Conservation (phyloP, 2,113 vertebrate genomes). For the Ameiurus melas region DNA sequence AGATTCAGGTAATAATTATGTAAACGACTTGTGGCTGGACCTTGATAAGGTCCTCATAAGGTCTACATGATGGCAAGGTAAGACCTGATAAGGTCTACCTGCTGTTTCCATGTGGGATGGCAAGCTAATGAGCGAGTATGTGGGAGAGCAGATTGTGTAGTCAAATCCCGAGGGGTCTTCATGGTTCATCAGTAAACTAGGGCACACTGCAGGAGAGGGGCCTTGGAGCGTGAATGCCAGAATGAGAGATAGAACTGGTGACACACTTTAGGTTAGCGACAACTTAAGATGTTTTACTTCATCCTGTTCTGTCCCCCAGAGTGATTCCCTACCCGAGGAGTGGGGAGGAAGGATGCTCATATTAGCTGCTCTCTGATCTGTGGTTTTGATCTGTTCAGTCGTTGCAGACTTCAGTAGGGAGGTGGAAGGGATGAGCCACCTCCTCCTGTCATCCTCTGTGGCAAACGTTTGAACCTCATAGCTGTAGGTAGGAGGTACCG, state of each 20-base stretch:
- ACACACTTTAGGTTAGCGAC: conserved; percentile 34
- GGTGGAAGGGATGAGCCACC: conserved; percentile 44
- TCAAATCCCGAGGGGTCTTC: conserved; percentile 39
- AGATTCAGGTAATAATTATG: conserved; percentile 28
- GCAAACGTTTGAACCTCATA: conserved; percentile 20
- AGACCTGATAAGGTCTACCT: conserved; percentile 13
- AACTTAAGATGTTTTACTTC: conserved; percentile 26
- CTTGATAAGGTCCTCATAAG: conserved; percentile 17
- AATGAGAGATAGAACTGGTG: conserved; percentile 21
- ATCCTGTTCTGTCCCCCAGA: conserved; percentile 42
- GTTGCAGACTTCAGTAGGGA: conserved; percentile 26
- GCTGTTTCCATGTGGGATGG: conserved; percentile 9
- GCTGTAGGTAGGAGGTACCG: conserved; percentile 1
- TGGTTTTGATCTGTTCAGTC: conserved; percentile 66
- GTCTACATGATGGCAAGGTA: conserved; percentile 18
- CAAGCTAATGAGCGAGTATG: conserved; percentile 33
- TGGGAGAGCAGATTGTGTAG: conserved; percentile 33
- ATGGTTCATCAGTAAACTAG: conserved; percentile 47
- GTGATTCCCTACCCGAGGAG: conserved; percentile 9
- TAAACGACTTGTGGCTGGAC: neutral
- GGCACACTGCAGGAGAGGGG: conserved; percentile 26
- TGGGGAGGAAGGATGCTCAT: conserved; percentile 33
- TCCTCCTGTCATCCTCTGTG: conserved; percentile 48
- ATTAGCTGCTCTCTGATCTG: conserved; percentile 53
- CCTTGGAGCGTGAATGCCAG: conserved; percentile 11